phyloP scores from a whole-genome alignment of 2,888 invertebrate species.

The Geotrupes spiniger region DNA sequence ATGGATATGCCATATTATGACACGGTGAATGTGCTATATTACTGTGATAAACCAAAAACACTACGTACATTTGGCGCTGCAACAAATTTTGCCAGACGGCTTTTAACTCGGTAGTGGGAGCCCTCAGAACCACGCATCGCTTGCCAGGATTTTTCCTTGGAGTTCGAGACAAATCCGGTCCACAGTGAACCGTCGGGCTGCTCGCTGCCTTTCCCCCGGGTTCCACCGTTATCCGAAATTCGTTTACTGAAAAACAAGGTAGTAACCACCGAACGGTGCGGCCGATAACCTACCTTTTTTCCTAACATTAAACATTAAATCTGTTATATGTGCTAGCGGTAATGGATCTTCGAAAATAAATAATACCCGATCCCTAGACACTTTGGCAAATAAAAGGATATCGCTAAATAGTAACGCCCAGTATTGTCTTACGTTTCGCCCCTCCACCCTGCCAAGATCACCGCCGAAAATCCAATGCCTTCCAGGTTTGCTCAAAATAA shows the following conservation, averaged over 20 bases:
- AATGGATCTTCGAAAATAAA: slow-evolving; percentile 87
- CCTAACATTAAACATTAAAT: slow-evolving; percentile 81
- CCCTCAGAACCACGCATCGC: slow-evolving; percentile 70
- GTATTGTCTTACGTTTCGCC: slow-evolving; percentile 75
- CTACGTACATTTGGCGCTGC: slow-evolving; percentile 80
- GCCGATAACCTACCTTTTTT: slow-evolving; percentile 64
- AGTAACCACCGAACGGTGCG: background rate
- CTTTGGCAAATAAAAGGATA: slow-evolving; percentile 80
- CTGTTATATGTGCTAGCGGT: slow-evolving; percentile 72
- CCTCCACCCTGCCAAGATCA: slow-evolving; percentile 79
- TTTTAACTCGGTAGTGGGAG: slow-evolving; percentile 80
- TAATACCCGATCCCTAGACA: slow-evolving; percentile 80
- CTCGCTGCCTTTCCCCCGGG: slow-evolving; percentile 63
- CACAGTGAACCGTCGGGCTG: slow-evolving; percentile 72
- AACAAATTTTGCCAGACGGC: slow-evolving; percentile 89
- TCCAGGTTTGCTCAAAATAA: slow-evolving; percentile 77
- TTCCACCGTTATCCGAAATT: slow-evolving; percentile 76
- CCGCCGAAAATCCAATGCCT: slow-evolving; percentile 90
- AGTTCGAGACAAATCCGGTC: slow-evolving; percentile 61
- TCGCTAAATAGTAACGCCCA: slow-evolving; percentile 86
- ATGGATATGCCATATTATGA: slow-evolving; percentile 29
- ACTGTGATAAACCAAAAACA: slow-evolving; percentile 1
- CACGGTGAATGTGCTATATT: slow-evolving; percentile 16
- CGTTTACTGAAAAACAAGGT: slow-evolving; percentile 62
- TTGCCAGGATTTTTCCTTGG: slow-evolving; percentile 64